Evolutionary conservation across 2,797 vertebrate genomes (phyloP).

Genomic region (Xiphophorus birchmanni): DNA sequence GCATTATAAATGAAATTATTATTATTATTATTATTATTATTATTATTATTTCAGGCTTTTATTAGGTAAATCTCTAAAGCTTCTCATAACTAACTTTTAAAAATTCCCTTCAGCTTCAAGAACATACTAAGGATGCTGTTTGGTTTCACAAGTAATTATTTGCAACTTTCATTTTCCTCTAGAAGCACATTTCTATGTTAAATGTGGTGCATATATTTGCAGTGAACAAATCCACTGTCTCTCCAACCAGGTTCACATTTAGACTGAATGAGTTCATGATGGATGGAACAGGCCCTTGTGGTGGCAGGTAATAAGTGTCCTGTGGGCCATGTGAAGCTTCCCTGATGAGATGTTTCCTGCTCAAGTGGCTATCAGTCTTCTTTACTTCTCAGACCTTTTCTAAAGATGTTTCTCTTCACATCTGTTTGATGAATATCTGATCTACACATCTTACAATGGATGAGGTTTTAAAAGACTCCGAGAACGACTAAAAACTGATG

Average conservation of each 20-base stretch:
- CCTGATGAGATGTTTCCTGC: slow-evolving; percentile 50
- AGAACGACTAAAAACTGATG: not conserved
- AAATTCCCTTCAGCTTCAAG: not conserved
- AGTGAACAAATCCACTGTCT: not conserved
- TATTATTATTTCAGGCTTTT: not conserved
- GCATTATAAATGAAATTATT: too few species aligned
- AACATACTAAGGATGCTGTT: not conserved
- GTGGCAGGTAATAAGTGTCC: slow-evolving; percentile 57
- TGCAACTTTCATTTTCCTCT: not conserved
- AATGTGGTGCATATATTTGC: not conserved
- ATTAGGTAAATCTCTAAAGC: not conserved
- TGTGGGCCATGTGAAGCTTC: slow-evolving; percentile 25
- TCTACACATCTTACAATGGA: not conserved
- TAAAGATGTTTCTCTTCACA: slow-evolving; percentile 16
- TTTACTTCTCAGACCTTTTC: slow-evolving; percentile 28
- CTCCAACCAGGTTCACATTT: not conserved
- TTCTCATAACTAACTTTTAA: not conserved
- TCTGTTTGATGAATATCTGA: not conserved
- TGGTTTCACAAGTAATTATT: not conserved
- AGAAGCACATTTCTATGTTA: not conserved
- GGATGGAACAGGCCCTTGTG: slow-evolving; percentile 59
- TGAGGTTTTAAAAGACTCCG: not conserved
- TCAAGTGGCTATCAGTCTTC: slow-evolving; percentile 45
- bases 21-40: too few species aligned
- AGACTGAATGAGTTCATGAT: slow-evolving; percentile 57